Conservation (phyloP, 37 sponge, comb jelly and placozoan genomes). For the Bolinopsis microptera region DNA sequence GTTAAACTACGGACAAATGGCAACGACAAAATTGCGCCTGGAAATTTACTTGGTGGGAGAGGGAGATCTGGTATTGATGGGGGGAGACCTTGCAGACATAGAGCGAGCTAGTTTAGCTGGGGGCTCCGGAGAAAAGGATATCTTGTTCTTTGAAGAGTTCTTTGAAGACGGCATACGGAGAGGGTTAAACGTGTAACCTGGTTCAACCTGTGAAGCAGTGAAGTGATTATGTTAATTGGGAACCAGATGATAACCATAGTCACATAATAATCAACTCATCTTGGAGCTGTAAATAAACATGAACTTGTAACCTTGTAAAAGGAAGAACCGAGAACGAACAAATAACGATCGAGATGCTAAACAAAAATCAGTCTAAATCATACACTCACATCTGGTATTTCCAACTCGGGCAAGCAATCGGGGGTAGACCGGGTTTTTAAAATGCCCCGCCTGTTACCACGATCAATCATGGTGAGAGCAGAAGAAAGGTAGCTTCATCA, state of each 20-base stretch:
- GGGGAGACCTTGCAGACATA: not conserved
- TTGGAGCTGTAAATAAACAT: too few relatives aligned
- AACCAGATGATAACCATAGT: too few relatives aligned
- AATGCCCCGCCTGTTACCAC: not conserved
- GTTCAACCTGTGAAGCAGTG: constrained; percentile 15
- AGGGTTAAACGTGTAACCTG: constrained; percentile 39
- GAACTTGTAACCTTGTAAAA: too few relatives aligned
- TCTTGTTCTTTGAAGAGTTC: not conserved
- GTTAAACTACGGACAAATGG: too few relatives aligned
- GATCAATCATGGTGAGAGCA: not conserved
- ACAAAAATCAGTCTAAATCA: too few relatives aligned
- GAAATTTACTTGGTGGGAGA: not conserved
- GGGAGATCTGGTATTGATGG: not conserved
- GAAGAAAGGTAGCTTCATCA: not conserved
- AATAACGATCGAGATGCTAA: too few relatives aligned
- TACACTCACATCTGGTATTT: not conserved
- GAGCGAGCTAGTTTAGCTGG: not conserved
- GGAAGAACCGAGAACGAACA: too few relatives aligned
- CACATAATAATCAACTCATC: too few relatives aligned
- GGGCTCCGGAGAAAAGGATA: not conserved
- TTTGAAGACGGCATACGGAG: not conserved
- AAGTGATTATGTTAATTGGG: not conserved
- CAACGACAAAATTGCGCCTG: not conserved
- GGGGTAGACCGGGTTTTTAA: not conserved
- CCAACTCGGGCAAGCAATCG: not conserved